These are phyloP conservation scores for Pseudomyrmex flavicornis DNA, from an alignment of 1,140 invertebrate species.

Conservation along the genomic window DNA sequence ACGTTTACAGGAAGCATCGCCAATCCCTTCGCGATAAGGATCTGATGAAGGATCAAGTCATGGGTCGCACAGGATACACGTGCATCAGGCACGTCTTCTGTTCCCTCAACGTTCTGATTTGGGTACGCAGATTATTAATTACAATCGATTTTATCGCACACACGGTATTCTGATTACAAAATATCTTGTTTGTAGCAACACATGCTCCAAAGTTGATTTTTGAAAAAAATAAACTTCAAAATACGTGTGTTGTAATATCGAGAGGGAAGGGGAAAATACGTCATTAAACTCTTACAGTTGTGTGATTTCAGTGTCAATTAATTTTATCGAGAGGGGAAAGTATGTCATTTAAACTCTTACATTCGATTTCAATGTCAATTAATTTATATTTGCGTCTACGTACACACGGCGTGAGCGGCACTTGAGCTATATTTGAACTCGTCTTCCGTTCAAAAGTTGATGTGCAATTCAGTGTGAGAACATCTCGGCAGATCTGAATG, in stretches of 20 bases:
- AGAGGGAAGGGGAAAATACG: too few species aligned
- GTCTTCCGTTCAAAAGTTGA: not conserved
- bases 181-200: too few species aligned
- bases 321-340: too few species aligned
- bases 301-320: too few species aligned
- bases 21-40: slow-evolving; percentile 55
- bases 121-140: slow-evolving; percentile 86
- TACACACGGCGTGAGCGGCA: not conserved
- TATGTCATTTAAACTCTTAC: not conserved
- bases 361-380: not conserved
- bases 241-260: too few species aligned
- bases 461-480: not conserved
- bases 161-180: not conserved
- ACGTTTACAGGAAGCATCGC: slow-evolving; percentile 72
- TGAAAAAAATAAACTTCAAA: too few species aligned
- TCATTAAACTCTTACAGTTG: too few species aligned
- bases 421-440: slow-evolving; percentile 45
- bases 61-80: slow-evolving; percentile 91
- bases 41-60: slow-evolving; percentile 74
- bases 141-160: not conserved
- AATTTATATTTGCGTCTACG: not conserved
- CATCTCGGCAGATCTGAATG: not conserved
- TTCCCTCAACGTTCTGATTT: slow-evolving; percentile 91
- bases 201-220: too few species aligned
- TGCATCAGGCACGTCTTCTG: slow-evolving; percentile 92